These are phyloP conservation scores for Callyntrura sp. DNA, from an alignment of 2,888 invertebrate species.

Conservation along the genomic window DNA sequence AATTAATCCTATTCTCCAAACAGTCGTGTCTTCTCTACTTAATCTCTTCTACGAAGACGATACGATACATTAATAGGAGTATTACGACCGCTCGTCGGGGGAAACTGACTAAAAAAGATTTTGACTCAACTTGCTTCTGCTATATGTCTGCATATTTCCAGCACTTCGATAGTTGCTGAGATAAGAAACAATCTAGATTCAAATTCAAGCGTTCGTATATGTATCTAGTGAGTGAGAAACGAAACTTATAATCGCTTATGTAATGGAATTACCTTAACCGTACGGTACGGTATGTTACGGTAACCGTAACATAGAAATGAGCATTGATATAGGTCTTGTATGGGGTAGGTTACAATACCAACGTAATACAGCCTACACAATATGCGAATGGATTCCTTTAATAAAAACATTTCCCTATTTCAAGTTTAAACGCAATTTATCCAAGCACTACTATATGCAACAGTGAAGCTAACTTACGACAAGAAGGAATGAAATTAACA, in stretches of 20 bases:
- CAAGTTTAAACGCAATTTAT: too few relatives aligned
- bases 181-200: not conserved
- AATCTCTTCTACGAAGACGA: conserved; percentile 25
- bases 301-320: not conserved
- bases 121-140: not conserved
- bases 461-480: too few relatives aligned
- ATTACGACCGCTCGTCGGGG: not conserved
- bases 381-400: too few relatives aligned
- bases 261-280: not conserved
- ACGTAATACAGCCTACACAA: too few relatives aligned
- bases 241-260: not conserved
- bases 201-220: not conserved
- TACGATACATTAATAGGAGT: conserved; percentile 17
- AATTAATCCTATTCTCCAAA: conserved; percentile 54
- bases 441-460: too few relatives aligned
- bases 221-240: not conserved
- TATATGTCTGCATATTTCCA: not conserved
- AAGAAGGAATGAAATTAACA: too few relatives aligned
- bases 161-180: not conserved
- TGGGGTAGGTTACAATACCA: not conserved
- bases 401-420: too few relatives aligned
- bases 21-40: conserved; percentile 19
- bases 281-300: not conserved
- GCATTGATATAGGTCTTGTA: not conserved
- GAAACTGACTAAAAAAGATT: conserved; percentile 23